A percentile compares a stretch with the other conserved stretches of the same genome.
Conservation (phyloP, 2,888 invertebrate species). For the Ichneumoninae sp. region DNA sequence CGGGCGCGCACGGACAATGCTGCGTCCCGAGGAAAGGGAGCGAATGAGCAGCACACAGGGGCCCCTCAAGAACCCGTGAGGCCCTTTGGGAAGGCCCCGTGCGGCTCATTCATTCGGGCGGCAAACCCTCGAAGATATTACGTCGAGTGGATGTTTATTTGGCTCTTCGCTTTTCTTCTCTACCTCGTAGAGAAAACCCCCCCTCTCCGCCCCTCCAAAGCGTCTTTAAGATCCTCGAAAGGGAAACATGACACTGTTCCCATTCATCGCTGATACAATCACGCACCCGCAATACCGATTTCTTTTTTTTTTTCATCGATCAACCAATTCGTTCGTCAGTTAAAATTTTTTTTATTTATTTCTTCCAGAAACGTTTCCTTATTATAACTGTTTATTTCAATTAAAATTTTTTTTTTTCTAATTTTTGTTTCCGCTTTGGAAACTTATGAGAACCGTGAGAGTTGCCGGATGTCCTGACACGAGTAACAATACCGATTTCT, state of each 20-base stretch:
- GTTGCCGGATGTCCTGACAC: too few species aligned
- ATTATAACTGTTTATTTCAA: neutral
- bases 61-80: conserved; percentile 30
- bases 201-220: neutral
- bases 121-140: conserved; percentile 75
- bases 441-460: too few species aligned
- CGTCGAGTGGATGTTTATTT: conserved; percentile 77
- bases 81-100: conserved; percentile 61
- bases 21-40: conserved; percentile 47
- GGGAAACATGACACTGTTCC: conserved; percentile 54
- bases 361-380: neutral
- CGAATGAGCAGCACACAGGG: conserved; percentile 27
- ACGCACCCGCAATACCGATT: conserved; percentile 26
- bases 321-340: neutral
- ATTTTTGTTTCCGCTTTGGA: too few species aligned
- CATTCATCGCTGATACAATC: conserved; percentile 48
- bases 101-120: conserved; percentile 72
- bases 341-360: neutral
- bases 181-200: neutral
- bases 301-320: conserved; percentile 15
- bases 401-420: neutral
- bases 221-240: conserved; percentile 20
- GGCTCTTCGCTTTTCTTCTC: conserved; percentile 59
- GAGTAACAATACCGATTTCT: conserved; percentile 4
- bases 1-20: conserved; percentile 72